Percentiles rank a stretch among this genome's conserved stretches.
Evolutionary conservation across 2,888 invertebrate species (phyloP).

Genomic region (Hirtodrosophila histrioides): DNA sequence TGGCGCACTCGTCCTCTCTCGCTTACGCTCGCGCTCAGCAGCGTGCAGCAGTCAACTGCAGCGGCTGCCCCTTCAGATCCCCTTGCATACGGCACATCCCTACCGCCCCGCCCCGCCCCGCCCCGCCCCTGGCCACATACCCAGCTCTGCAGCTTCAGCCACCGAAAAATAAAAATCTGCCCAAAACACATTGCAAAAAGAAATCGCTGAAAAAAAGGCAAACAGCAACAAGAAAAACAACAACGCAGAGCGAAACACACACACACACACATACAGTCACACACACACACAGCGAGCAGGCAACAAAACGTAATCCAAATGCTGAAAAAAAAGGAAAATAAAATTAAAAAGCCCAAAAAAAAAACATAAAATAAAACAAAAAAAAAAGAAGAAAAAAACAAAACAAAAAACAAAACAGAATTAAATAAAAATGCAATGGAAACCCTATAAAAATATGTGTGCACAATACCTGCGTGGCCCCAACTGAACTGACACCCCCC

Average conservation of each 20-base stretch:
- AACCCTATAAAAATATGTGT: constrained; percentile 79
- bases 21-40: constrained; percentile 7
- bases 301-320: constrained; percentile 80
- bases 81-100: background rate
- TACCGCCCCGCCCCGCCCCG: constrained; percentile 1
- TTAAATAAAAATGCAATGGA: constrained; percentile 69
- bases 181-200: constrained; percentile 68
- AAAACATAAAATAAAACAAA: constrained; percentile 30
- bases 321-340: constrained; percentile 43
- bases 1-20: constrained; percentile 20
- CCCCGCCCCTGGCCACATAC: background rate
- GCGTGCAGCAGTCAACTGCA: constrained; percentile 39
- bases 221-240: constrained; percentile 36
- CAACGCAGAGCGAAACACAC: constrained; percentile 29
- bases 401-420: constrained; percentile 33
- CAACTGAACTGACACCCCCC: constrained; percentile 2
- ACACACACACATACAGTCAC: constrained; percentile 21
- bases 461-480: constrained; percentile 47
- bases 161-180: constrained; percentile 81
- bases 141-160: constrained; percentile 28
- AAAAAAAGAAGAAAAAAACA: constrained; percentile 33
- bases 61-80: constrained; percentile 22
- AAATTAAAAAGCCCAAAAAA: constrained; percentile 2
- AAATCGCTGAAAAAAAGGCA: constrained; percentile 54
- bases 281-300: constrained; percentile 37